Evolutionary conservation across 2,797 vertebrate species (phyloP), one percentile per base, ranked within the genome.

Genomic region (Thamnophis elegans): DNA sequence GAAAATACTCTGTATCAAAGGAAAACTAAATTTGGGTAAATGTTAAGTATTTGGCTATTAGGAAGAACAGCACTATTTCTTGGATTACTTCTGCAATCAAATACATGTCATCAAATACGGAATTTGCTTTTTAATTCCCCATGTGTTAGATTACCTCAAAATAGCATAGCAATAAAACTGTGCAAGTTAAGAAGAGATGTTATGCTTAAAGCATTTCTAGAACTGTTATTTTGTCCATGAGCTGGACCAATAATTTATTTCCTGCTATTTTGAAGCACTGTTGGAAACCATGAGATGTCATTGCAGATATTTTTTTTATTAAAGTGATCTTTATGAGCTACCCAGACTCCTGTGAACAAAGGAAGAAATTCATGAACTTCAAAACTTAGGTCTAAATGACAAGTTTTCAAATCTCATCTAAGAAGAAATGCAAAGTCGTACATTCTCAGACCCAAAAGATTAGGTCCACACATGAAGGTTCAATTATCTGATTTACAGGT

Each of bases 241-340:
- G 16, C 68, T 85, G 25, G 36, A 22, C 22, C 32, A 91, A 59
- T 59, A 59, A 28, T 10, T 82, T 89, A 58, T 36, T 53, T 60
- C 13, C 56, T 25, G 12, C 13, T 51, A 51, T 78, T 51, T 0
- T 0, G 0, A n/a, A 89, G 28, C 60, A 47, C 53, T 68, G 53
- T 51, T 53, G 1, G 53, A 65, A 89, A 18, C 60, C 60, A 51
- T 22, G 32, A 56, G 32, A 47, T 28, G 3, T 26, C 89, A 6
- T 3, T 14, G 0, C 0, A 55, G 28, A 53, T 20, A n/a, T 42
- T 88, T 18, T 3, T 3, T 1, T 5, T 54, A 42, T 20, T 25
- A 14, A 1, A 0, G n/a, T 25, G 28, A 14, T 47, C 28, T 8
- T 68, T 56, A 4, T 2, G 7, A 5, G 89, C 89, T 55, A 78